Percentiles rank a stretch among this genome's conserved stretches.
These are phyloP conservation scores for Onychorhynchus coronatus DNA, from an alignment of 2,113 vertebrate genomes.

Conservation along the genomic window DNA sequence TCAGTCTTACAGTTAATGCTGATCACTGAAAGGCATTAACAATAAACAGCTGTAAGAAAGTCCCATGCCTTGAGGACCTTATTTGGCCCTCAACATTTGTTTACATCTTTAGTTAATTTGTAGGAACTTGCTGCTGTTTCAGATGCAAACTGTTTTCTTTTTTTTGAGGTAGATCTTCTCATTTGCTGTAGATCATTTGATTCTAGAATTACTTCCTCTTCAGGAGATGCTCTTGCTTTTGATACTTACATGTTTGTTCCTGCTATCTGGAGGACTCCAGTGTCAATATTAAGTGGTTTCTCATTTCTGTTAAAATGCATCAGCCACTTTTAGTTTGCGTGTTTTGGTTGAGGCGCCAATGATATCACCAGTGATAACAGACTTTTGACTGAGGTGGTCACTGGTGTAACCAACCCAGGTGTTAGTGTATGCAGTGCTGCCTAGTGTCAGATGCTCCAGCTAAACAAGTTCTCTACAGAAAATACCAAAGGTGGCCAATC, in stretches of 20 bases:
- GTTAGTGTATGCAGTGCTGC: not conserved
- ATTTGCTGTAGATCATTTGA: not conserved
- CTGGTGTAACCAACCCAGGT: not conserved
- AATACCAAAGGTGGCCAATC: not conserved
- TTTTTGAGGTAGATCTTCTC: not conserved
- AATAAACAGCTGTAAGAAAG: not conserved
- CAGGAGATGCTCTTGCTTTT: not conserved
- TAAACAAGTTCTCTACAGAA: not conserved
- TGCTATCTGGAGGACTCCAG: not conserved
- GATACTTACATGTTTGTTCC: not conserved
- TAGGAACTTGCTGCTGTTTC: not conserved
- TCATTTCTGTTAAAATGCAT: not conserved
- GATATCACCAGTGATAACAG: accelerated
- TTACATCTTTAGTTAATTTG: not conserved
- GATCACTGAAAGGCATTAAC: not conserved
- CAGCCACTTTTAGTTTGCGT: not conserved
- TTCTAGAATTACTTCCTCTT: not conserved
- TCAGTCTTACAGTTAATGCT: not conserved
- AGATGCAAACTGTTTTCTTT: not conserved
- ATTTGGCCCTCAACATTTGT: not conserved
- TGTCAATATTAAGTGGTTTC: not conserved
- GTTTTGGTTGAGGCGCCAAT: accelerated
- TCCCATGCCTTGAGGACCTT: not conserved
- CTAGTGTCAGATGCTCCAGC: not conserved
- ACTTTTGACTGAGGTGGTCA: not conserved